Evolutionary conservation across 2,888 invertebrate genomes (phyloP).

Genomic region (Ochropleura leucogaster): DNA sequence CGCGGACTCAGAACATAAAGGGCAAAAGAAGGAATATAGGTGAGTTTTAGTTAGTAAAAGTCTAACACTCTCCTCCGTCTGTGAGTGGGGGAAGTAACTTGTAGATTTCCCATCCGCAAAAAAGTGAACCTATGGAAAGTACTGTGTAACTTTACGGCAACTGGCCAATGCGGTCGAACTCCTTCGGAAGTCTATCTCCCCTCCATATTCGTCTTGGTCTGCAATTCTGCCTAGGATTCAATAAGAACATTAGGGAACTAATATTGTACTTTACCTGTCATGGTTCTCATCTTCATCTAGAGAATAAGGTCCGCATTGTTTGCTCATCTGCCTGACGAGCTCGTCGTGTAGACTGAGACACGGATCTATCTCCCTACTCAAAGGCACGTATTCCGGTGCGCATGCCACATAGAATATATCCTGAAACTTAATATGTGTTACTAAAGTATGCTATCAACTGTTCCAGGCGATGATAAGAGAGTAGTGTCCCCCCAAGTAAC

Average conservation of each 20-base stretch:
- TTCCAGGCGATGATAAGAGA: not conserved
- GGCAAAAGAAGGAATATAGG: too few species aligned
- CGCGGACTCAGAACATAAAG: too few species aligned
- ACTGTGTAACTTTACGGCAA: not conserved
- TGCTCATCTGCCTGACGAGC: constrained; percentile 83
- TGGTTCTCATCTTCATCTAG: constrained; percentile 84
- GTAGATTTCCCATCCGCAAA: too few species aligned
- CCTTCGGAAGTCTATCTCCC: not conserved
- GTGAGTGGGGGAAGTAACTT: too few species aligned
- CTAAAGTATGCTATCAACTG: constrained; percentile 30
- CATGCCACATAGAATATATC: constrained; percentile 89
- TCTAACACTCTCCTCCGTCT: too few species aligned
- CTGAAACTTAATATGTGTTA: constrained; percentile 68
- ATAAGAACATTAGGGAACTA: not conserved
- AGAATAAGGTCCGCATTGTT: constrained; percentile 80
- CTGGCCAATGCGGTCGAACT: not conserved
- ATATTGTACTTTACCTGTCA: constrained; percentile 72
- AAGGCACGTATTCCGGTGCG: constrained; percentile 87
- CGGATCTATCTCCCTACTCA: constrained; percentile 84
- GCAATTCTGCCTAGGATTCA: not conserved
- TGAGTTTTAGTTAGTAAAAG: too few species aligned
- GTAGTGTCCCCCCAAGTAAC: too few species aligned
- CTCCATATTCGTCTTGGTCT: not conserved
- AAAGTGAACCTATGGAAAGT: too few species aligned
- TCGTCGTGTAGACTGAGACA: constrained; percentile 84